phyloP scores from a whole-genome alignment of 35 echinoderm and acorn worm genomes.

The Heliocidaris erythrogramma region DNA sequence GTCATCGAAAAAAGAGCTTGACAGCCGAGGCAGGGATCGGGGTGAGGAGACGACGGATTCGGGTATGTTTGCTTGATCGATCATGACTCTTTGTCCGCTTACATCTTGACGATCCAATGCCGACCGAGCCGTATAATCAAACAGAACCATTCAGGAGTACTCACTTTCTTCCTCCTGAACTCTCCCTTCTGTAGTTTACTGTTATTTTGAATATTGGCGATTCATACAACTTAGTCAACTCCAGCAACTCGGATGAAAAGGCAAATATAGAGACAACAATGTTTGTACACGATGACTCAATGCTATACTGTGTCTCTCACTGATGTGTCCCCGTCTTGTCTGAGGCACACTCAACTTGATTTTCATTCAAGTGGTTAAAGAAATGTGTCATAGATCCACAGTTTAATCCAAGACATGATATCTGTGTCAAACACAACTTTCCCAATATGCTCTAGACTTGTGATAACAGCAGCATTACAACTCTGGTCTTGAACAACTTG shows the following conservation, averaged over 20 bases:
- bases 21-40: constrained; percentile 33
- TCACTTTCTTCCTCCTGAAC: background rate
- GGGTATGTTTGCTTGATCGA: constrained; percentile 16
- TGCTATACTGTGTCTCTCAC: background rate
- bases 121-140: background rate
- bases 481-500: background rate
- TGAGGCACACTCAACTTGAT: background rate
- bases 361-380: background rate
- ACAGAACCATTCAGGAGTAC: background rate
- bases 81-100: constrained; percentile 17
- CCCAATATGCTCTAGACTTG: background rate
- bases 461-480: background rate
- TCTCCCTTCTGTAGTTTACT: background rate
- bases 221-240: background rate
- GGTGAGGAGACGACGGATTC: background rate
- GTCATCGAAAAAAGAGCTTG: background rate
- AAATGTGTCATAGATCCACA: constrained; percentile 4
- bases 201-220: background rate
- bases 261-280: background rate
- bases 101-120: background rate
- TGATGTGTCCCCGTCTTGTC: background rate
- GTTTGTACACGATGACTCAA: background rate
- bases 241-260: background rate
- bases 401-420: background rate
- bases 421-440: background rate